Evolutionary conservation across 2,888 invertebrate genomes (phyloP), one percentile per base, ranked within the genome.

Genomic region (Cerastis leucographa): DNA sequence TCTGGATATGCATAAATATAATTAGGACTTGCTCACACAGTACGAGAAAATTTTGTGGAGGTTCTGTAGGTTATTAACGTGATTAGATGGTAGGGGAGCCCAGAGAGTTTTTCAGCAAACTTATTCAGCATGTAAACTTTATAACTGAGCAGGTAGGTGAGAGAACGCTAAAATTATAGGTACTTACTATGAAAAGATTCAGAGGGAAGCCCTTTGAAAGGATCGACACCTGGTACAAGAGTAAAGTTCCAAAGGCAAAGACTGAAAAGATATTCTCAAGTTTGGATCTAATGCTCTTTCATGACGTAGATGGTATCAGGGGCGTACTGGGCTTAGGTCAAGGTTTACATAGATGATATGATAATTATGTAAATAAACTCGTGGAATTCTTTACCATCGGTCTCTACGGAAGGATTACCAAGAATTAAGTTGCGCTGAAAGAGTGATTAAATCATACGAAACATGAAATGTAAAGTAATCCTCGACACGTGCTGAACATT

Each of bases 1-100:
- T 73, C 29, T 74, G 51, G 49, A 51, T 77, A 25, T 17, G 17
- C 35, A 25, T 29, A 4, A 44, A 56, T 44, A 29, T 19, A n/a
- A 25, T 76, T 59, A 19, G 42, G 19, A 65, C 17, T 65, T 54
- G 46, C 29, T 59, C 12, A 35, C 29, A 54, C 6, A 29, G 51
- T 29, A 35, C 22, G n/a, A 49, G 3, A 40, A 29, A 8, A 17
- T 49, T 22, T 29, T n/a, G 35, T 49, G 29, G 9, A 35, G 14
- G 8, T 49, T 35, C 59, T 3, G 29, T 56, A 7, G 25, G 51
- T 49, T 49, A 19, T 22, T 19, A 49, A 49, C 49, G 49, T 22
- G 22, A 51, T 51, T 51, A 22, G 22, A 51, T 4, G 9, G 51
- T 11, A 54, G 6, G 40, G n/a, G 51, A 54, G 56, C 56, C 2